These are phyloP conservation scores for Podocnemis expansa DNA, from an alignment of 2,113 vertebrate species.

Conservation along the genomic window DNA sequence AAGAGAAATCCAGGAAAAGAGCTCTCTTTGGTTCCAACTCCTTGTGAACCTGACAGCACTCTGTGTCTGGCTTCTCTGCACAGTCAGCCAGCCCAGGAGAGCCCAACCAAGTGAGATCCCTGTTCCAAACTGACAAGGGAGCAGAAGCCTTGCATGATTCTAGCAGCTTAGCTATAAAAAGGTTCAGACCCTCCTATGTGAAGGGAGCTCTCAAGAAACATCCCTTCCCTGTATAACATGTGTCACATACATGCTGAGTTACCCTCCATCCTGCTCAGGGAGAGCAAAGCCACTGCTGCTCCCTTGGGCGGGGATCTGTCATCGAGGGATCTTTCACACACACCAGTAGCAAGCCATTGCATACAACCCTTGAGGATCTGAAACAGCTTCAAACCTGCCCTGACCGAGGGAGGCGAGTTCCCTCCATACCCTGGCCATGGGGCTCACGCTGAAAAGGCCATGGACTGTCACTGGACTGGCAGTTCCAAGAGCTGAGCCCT, in stretches of 20 bases:
- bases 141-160: accelerated
- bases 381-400: accelerated
- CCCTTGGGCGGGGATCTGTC: accelerated
- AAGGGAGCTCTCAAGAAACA: background rate
- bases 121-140: background rate
- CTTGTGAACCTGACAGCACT: no score
- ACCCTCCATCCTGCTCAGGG: background rate
- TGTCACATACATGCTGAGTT: background rate
- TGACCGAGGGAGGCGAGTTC: background rate
- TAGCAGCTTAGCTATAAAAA: accelerated
- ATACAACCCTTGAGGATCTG: background rate
- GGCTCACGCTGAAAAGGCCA: background rate
- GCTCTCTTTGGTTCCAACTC: background rate
- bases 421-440: background rate
- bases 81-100: background rate
- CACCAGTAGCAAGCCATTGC: background rate
- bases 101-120: background rate
- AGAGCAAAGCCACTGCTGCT: background rate
- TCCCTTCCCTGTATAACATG: accelerated
- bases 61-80: background rate
- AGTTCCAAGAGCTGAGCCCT: background rate
- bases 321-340: accelerated
- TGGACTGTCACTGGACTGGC: accelerated
- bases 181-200: accelerated
- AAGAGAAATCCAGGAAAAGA: background rate